These are phyloP conservation scores for Pelosia muscerda DNA, from an alignment of 2,888 invertebrate species.

Conservation along the genomic window DNA sequence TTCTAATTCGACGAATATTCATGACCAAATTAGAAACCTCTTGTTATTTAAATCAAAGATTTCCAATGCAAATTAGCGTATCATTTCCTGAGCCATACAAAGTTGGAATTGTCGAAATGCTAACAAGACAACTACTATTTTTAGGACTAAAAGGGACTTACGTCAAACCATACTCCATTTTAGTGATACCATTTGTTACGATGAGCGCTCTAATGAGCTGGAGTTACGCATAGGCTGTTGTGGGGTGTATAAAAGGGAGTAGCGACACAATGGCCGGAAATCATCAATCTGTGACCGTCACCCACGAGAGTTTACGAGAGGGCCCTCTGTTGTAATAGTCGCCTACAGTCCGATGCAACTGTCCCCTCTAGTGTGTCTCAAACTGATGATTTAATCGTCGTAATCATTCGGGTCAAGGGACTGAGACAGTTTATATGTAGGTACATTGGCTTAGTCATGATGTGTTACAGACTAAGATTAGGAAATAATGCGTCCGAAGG, in stretches of 20 bases:
- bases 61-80: conserved; percentile 20
- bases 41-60: conserved; percentile 18
- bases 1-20: conserved; percentile 12
- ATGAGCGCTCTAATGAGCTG: conserved; percentile 55
- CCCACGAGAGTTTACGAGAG: conserved; percentile 59
- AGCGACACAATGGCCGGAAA: conserved; percentile 80
- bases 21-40: conserved; percentile 11
- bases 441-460: conserved; percentile 34
- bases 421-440: conserved; percentile 35
- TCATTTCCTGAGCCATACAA: conserved; percentile 22
- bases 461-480: conserved; percentile 29
- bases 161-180: conserved; percentile 55
- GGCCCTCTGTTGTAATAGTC: conserved; percentile 60
- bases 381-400: conserved; percentile 53
- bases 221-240: conserved; percentile 56
- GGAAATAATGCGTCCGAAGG: conserved; percentile 27
- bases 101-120: conserved; percentile 25
- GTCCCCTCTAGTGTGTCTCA: conserved; percentile 57
- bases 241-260: conserved; percentile 68
- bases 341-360: conserved; percentile 59
- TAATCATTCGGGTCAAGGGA: conserved; percentile 50
- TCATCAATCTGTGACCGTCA: conserved; percentile 76
- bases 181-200: conserved; percentile 56
- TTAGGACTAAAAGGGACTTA: conserved; percentile 52
- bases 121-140: conserved; percentile 52